A percentile compares a stretch with the other conserved stretches of the same genome.
phyloP scores from a whole-genome alignment of 2,797 vertebrate species.

The Capromys pilorides region DNA sequence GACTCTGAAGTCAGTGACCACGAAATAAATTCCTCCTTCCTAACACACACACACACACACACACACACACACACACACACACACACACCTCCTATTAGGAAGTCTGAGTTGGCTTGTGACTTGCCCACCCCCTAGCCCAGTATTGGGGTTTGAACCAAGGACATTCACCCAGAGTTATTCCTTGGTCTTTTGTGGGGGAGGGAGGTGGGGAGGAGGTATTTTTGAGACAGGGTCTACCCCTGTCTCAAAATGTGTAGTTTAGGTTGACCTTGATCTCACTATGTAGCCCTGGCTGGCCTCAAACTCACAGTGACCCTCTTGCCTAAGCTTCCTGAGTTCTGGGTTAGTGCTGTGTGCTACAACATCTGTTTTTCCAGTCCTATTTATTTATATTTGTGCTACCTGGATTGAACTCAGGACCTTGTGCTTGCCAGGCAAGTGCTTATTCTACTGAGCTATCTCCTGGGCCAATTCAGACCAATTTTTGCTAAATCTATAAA shows the following conservation, averaged over 20 bases:
- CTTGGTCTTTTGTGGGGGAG: not conserved
- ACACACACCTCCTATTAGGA: not conserved
- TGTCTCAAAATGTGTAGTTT: not conserved
- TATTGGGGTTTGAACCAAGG: not conserved
- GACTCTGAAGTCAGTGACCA: conserved; percentile 1
- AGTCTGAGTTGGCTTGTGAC: not conserved
- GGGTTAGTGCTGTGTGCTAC: not conserved
- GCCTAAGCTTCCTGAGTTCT: not conserved
- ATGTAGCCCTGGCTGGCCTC: not conserved
- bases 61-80: too few species aligned
- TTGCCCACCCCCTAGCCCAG: not conserved
- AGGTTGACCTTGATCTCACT: not conserved
- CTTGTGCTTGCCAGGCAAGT: too few species aligned
- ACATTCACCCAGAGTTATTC: not conserved
- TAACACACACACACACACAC: too few species aligned
- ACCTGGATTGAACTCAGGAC: too few species aligned
- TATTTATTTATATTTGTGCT: too few species aligned
- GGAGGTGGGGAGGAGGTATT: not conserved
- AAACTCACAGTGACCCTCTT: not conserved
- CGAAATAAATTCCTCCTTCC: not conserved
- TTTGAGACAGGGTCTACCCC: not conserved
- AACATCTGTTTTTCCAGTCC: not conserved
- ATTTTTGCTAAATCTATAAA: not conserved
- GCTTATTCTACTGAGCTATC: too few species aligned
- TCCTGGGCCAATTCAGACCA: not conserved